A percentile compares a stretch with the other conserved stretches of the same genome.
Conservation (phyloP, 2,888 invertebrate species). For the Eurytoma californica region DNA sequence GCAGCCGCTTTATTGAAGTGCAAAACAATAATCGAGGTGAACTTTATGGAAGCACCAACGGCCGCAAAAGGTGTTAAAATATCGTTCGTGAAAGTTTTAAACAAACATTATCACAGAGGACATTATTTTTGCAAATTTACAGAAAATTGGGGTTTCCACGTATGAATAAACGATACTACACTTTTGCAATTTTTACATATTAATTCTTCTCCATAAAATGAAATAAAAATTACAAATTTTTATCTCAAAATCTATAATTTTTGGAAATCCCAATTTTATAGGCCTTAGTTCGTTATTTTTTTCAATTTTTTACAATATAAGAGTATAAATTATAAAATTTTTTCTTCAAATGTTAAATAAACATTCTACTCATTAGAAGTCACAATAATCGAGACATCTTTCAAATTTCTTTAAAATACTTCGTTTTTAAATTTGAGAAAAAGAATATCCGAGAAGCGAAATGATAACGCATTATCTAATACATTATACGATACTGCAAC, state of each 20-base stretch:
- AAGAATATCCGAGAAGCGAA: slow-evolving; percentile 24
- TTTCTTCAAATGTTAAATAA: neutral
- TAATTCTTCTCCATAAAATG: neutral
- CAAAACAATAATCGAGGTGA: slow-evolving; percentile 66
- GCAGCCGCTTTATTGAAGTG: slow-evolving; percentile 64
- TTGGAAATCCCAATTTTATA: slow-evolving; percentile 52
- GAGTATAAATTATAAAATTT: slow-evolving; percentile 29
- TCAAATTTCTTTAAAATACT: slow-evolving; percentile 19
- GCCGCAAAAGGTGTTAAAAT: slow-evolving; percentile 36
- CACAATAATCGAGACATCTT: slow-evolving; percentile 20
- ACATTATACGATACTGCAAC: slow-evolving; percentile 26
- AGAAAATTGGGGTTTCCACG: slow-evolving; percentile 43
- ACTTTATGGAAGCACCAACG: slow-evolving; percentile 74
- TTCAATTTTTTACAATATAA: slow-evolving; percentile 39
- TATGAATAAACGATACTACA: neutral
- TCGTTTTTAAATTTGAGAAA: neutral
- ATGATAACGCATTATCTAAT: slow-evolving; percentile 35
- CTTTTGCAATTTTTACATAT: no score
- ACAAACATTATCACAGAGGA: slow-evolving; percentile 54
- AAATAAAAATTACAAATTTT: neutral
- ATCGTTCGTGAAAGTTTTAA: slow-evolving; percentile 27
- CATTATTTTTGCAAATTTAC: slow-evolving; percentile 43
- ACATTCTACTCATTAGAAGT: neutral
- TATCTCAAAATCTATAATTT: slow-evolving; percentile 13
- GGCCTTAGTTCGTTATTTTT: slow-evolving; percentile 33